Conservation (phyloP, 2,797 vertebrate genomes). For the Dromococcyx pavoninus region DNA sequence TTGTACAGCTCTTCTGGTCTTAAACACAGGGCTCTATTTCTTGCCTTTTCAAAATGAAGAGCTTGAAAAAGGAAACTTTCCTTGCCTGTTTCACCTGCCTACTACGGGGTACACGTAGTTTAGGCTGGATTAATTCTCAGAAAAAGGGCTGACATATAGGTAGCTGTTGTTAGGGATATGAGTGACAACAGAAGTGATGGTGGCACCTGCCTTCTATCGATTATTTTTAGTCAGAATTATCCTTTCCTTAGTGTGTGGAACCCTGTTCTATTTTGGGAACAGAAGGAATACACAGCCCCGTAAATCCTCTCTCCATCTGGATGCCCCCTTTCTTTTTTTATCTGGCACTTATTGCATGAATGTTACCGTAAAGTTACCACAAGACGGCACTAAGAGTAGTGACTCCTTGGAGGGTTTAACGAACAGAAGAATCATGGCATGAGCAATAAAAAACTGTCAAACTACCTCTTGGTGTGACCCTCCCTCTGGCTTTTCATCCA, state of each 20-base stretch:
- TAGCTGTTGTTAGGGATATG: background rate
- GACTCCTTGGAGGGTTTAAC: background rate
- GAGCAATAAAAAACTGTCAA: background rate
- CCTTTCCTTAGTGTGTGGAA: background rate
- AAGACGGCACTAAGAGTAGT: background rate
- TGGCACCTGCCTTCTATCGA: background rate
- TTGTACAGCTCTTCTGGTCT: background rate
- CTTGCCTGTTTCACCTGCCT: background rate
- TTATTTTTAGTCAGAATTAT: background rate
- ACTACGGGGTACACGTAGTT: background rate
- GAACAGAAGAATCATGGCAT: background rate
- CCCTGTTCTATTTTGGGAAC: background rate
- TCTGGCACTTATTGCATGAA: background rate
- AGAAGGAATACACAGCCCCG: background rate
- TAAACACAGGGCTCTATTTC: background rate
- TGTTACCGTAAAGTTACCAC: background rate
- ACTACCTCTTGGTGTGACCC: background rate
- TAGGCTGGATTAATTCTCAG: background rate
- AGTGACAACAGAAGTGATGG: background rate
- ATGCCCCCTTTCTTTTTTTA: background rate
- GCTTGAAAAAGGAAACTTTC: background rate
- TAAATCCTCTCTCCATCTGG: background rate
- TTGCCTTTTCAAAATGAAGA: background rate
- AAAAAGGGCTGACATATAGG: background rate
- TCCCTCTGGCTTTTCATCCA: background rate